Evolutionary conservation across 2,113 vertebrate species (phyloP), one percentile per base, ranked within the genome.

Genomic region (Corydoras sp.): DNA sequence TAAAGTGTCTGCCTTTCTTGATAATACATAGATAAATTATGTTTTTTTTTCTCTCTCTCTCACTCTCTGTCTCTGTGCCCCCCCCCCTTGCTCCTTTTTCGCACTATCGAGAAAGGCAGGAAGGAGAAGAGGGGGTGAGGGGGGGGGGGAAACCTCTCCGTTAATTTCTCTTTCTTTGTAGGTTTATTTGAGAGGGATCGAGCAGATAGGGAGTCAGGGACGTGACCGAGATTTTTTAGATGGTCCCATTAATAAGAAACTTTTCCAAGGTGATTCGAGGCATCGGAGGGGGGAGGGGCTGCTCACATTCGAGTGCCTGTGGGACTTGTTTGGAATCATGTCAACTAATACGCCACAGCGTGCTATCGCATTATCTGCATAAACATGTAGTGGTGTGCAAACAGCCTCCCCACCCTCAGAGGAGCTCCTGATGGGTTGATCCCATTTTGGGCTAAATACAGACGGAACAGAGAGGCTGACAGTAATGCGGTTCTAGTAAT

Each of bases 1-100:
- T 98, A 99, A 97, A 98, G 96, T 99, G 96, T 99, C 97, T 99
- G 97, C 95, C 95, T 96, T 98, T 97, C 96, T 97, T 94, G 96
- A 98, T 99, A 99, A 99, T 97, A 95, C 94, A 92, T 94, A 97
- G 97, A 99, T 99, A 98, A 99, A 99, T 97, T 98, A 95, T 98
- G 94, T 96, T 97, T 96, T 96, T 91, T 90, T 83, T 67, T 79
- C 73, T 76, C 60, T 53, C 49, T 79, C 66, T 61, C 80, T 81
- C 68, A 53, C 66, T 61, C 51, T 82, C 71, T 79, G 71, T 75
- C 76, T 80, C 53, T 10, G 43, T 68, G 10, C 53, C 43, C 72
- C 51, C 68, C 69, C 56, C 58, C 65, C 70, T 73, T 80, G 68
- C 80, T 75, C 77, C 76, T 62, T 66, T 65, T 24, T 24, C 18